Evolutionary conservation across 1,140 invertebrate species (phyloP).

Genomic region (Caenorhabditis inopinata): DNA sequence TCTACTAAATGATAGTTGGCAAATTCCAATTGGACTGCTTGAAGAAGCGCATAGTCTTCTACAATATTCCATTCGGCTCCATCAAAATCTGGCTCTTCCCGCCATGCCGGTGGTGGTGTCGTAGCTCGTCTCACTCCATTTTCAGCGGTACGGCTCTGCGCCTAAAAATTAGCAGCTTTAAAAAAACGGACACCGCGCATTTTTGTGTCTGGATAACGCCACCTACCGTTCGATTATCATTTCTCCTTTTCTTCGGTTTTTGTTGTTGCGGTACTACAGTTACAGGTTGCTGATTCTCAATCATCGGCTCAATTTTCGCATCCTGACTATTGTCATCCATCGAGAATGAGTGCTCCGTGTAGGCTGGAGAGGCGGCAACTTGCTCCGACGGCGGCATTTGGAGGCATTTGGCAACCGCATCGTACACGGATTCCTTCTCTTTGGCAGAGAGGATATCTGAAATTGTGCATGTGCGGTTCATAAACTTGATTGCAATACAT

Average conservation of each 20-base stretch:
- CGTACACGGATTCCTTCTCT: not conserved
- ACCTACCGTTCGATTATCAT: not conserved
- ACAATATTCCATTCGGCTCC: conserved; percentile 41
- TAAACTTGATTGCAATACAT: no score
- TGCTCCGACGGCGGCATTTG: not conserved
- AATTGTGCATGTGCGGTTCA: not conserved
- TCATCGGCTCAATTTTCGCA: not conserved
- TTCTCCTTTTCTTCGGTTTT: not conserved
- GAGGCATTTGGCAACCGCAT: not conserved
- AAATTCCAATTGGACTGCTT: not conserved
- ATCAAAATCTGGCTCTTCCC: conserved; percentile 33
- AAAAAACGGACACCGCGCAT: no score
- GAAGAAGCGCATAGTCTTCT: conserved; percentile 29
- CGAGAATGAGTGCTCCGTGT: conserved; percentile 6
- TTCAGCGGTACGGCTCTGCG: not conserved
- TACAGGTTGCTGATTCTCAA: not conserved
- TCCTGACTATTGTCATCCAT: conserved; percentile 5
- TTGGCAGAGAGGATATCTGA: not conserved
- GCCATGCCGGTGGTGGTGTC: conserved; percentile 12
- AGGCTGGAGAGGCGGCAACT: not conserved
- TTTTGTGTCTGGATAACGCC: no score
- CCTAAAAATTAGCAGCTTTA: not conserved
- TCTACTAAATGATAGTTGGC: not conserved
- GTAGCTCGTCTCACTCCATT: not conserved
- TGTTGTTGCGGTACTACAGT: not conserved